These are phyloP conservation scores for Halictus quadricinctus DNA, from an alignment of 2,888 invertebrate species.

Conservation along the genomic window DNA sequence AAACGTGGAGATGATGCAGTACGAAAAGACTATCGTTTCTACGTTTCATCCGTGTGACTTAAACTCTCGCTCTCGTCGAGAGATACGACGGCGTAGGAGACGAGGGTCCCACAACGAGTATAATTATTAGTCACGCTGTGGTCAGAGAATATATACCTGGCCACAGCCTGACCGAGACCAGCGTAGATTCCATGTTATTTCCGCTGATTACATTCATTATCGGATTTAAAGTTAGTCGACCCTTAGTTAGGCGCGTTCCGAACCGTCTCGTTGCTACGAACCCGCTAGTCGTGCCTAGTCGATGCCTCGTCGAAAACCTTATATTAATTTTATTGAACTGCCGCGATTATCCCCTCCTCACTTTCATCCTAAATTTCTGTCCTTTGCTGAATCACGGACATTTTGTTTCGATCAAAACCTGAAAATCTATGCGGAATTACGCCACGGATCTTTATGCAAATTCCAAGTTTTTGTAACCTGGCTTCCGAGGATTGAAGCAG, in stretches of 20 bases:
- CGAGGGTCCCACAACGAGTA: constrained; percentile 58
- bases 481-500: not conserved
- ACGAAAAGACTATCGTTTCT: constrained; percentile 36
- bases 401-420: not conserved
- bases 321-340: constrained; percentile 50
- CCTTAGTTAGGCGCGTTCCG: constrained; percentile 62
- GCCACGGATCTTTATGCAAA: not conserved
- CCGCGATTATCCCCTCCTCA: constrained; percentile 38
- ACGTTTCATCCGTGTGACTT: constrained; percentile 37
- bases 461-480: not conserved
- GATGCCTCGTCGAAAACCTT: constrained; percentile 19
- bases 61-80: constrained; percentile 52
- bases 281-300: constrained; percentile 32
- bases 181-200: constrained; percentile 79
- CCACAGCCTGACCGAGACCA: constrained; percentile 50
- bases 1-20: not conserved
- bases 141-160: constrained; percentile 67
- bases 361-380: not conserved
- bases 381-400: not conserved
- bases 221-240: constrained; percentile 74
- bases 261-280: constrained; percentile 49
- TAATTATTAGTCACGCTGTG: constrained; percentile 71
- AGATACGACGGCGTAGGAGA: constrained; percentile 60
- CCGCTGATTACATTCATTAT: constrained; percentile 78
- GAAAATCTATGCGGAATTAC: not conserved